Evolutionary conservation across 1,140 invertebrate genomes (phyloP).

Genomic region (Chrysoperla carnea): DNA sequence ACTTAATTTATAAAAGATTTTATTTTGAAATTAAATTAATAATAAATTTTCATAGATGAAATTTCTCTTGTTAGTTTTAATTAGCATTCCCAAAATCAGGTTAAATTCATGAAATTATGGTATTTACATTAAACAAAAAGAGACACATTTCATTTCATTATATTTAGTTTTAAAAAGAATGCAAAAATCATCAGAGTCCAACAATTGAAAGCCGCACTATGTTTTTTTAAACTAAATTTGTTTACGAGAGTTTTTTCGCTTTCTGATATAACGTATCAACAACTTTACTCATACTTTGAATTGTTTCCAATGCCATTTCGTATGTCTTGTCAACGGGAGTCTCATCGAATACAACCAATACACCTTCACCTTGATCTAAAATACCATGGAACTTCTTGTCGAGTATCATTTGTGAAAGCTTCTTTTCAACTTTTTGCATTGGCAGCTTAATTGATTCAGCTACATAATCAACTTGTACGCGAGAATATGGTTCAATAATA

Average conservation of each 20-base stretch:
- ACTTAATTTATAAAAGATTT: too few species aligned
- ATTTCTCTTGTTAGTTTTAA: too few species aligned
- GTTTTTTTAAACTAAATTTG: too few species aligned
- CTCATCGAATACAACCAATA: conserved; percentile 94
- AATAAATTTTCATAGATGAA: too few species aligned
- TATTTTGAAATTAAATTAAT: too few species aligned
- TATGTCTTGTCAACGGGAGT: conserved; percentile 92
- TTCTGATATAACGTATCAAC: conserved; percentile 97
- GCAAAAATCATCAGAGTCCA: too few species aligned
- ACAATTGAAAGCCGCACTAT: too few species aligned
- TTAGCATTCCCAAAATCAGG: too few species aligned
- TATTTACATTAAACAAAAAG: too few species aligned
- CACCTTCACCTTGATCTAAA: conserved; percentile 92
- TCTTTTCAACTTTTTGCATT: conserved; percentile 88
- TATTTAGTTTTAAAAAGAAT: too few species aligned
- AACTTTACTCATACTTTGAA: conserved; percentile 98
- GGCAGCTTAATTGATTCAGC: conserved; percentile 76
- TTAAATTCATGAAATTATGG: too few species aligned
- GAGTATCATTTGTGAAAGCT: conserved; percentile 98
- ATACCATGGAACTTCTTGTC: conserved; percentile 96
- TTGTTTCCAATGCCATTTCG: conserved; percentile 89
- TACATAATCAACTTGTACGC: conserved; percentile 74
- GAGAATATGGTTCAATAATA: conserved; percentile 97
- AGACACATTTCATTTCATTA: too few species aligned
- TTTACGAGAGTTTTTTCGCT: conserved; percentile 93